Percentiles rank a stretch among this genome's conserved stretches.
These are phyloP conservation scores for Drosophila dives DNA, from an alignment of 2,888 invertebrate species.

Conservation along the genomic window DNA sequence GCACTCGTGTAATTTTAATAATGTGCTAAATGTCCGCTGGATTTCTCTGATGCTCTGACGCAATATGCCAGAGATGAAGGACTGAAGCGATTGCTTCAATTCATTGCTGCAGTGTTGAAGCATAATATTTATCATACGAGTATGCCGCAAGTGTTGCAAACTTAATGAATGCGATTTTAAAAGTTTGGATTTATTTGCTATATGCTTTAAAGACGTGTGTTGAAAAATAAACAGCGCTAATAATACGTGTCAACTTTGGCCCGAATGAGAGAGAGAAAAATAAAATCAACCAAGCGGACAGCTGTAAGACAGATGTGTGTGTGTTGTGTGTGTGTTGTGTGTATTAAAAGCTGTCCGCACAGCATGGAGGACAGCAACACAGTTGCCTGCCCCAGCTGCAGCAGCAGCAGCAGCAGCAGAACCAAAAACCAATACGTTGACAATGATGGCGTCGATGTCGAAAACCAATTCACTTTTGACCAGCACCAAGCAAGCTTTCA, in stretches of 20 bases:
- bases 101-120: conserved; percentile 3
- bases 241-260: conserved; percentile 74
- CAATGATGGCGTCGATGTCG: conserved; percentile 63
- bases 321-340: conserved; percentile 14
- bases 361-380: conserved; percentile 37
- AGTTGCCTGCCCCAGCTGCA: conserved; percentile 22
- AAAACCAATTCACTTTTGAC: conserved; percentile 63
- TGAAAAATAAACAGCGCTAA: conserved; percentile 73
- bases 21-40: conserved; percentile 70
- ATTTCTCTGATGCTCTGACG: conserved; percentile 32
- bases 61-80: conserved; percentile 58
- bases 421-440: conserved; percentile 36
- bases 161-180: conserved; percentile 57
- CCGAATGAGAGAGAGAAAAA: conserved; percentile 21
- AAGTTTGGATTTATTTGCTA: conserved; percentile 21
- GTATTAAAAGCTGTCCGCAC: conserved; percentile 63
- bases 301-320: conserved; percentile 4
- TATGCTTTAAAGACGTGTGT: conserved; percentile 36
- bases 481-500: conserved; percentile 42
- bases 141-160: conserved; percentile 58
- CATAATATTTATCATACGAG: conserved; percentile 73
- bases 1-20: conserved; percentile 75
- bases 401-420: background rate
- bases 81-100: conserved; percentile 37
- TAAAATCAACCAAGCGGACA: conserved; percentile 28